phyloP scores from a whole-genome alignment of 2,888 invertebrate species.

The Agrotis clavis region DNA sequence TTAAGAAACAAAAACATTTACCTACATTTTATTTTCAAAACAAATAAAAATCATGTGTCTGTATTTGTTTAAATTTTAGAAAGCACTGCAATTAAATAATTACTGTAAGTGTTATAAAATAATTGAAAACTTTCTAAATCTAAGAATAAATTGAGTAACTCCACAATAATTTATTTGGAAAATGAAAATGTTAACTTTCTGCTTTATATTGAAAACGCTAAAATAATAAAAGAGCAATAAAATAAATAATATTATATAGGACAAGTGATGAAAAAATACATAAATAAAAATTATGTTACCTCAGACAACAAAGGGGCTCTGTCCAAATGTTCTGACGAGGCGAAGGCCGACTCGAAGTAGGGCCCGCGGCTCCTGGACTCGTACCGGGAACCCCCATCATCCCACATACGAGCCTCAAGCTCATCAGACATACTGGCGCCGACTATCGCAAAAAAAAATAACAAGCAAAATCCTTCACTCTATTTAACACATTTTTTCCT shows the following conservation, averaged over 20 bases:
- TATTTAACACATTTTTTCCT: slow-evolving; percentile 68
- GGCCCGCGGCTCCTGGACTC: slow-evolving; percentile 82
- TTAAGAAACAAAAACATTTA: background rate
- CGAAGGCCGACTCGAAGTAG: slow-evolving; percentile 86
- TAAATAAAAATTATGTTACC: slow-evolving; percentile 71
- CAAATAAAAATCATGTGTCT: too few relatives aligned
- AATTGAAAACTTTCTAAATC: slow-evolving; percentile 25
- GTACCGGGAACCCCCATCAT: slow-evolving; percentile 84
- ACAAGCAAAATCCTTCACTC: slow-evolving; percentile 61
- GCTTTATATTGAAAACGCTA: too few relatives aligned
- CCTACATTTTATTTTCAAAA: too few relatives aligned
- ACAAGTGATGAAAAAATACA: slow-evolving; percentile 24
- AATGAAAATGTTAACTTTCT: background rate
- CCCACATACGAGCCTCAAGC: slow-evolving; percentile 89
- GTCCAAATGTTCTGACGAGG: slow-evolving; percentile 87
- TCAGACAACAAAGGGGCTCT: slow-evolving; percentile 87
- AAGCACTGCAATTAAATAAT: background rate
- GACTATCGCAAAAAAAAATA: slow-evolving; percentile 61
- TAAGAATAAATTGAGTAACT: background rate
- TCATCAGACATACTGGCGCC: slow-evolving; percentile 91
- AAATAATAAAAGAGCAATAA: background rate
- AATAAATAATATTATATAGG: slow-evolving; percentile 13
- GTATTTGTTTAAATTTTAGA: slow-evolving; percentile 4
- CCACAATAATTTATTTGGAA: background rate
- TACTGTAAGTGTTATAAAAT: background rate